Evolutionary conservation across 1,140 invertebrate species (phyloP), one percentile per base, ranked within the genome.

Genomic region (Caenorhabditis tropicalis): DNA sequence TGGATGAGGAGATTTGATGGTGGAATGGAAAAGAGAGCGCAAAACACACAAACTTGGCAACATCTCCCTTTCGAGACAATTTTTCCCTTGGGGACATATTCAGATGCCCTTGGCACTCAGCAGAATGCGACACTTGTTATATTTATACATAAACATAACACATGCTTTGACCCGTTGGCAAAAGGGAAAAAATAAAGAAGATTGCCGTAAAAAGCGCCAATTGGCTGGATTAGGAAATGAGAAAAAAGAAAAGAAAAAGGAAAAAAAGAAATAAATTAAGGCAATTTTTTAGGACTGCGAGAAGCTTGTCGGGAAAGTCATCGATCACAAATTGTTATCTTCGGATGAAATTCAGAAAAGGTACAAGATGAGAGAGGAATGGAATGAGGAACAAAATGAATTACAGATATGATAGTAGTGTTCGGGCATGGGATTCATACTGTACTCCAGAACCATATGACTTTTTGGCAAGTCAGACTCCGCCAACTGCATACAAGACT

Each of bases 271-370:
- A 80, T 51, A 80, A 80, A 48, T 49, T 21, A 80, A 49, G 74
- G 43, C 74, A 80, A 48, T 36, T 53, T 86, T 86, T 43, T 27
- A 89, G 81, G 92, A 93, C 82, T 92, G 92, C 80, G 82, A 89
- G 21, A 74, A 48, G 3, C 74, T 92, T 33, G 91, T 91, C 39
- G 91, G 91, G 12, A 87, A 82, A 46, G 86, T 92, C 0, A 86
- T 93, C 9, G 90, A 92, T 60, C 92, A 93, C 82, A 90, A 89
- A 74, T 65, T 93, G 51, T 83, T 91, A 19, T 90, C 88, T 48
- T 87, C 90, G 10, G 90, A 90, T 74, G 90, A 91, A 79, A 91
- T 91, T 53, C 90, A 91, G 81, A 86, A 91, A 65, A 80, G 90
- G 53, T 85, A 82, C 70, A 4, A n/a, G 15, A 36, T 24, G n/a